Conservation (phyloP, 2,888 invertebrate genomes). For the Agrotis segetum region DNA sequence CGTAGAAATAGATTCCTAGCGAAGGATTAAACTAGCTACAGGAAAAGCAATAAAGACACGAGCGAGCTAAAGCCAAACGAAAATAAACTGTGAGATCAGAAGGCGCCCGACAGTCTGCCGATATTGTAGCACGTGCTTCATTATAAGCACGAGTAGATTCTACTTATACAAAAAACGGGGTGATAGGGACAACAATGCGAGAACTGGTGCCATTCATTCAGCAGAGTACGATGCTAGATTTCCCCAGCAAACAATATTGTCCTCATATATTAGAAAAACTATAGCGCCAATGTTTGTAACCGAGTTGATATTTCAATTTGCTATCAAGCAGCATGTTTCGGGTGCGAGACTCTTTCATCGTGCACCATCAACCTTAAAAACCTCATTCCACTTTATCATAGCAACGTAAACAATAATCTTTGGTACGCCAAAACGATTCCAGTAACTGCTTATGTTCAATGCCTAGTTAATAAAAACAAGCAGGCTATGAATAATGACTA, state of each 20-base stretch:
- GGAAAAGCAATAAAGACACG: constrained; percentile 41
- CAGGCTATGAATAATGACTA: constrained; percentile 16
- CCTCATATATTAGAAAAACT: background rate
- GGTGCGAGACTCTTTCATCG: too few relatives aligned
- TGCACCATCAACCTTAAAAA: constrained; percentile 10
- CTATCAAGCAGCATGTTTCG: background rate
- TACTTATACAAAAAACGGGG: background rate
- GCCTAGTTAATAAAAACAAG: constrained; percentile 43
- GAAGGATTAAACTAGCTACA: constrained; percentile 13
- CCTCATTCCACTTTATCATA: constrained; percentile 16
- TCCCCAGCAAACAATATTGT: background rate
- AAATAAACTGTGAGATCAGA: constrained; percentile 57
- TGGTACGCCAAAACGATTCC: constrained; percentile 20
- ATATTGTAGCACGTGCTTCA: constrained; percentile 64
- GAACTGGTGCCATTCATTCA: background rate
- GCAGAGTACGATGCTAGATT: background rate
- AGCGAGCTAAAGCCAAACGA: constrained; percentile 22
- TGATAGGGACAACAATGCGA: too few relatives aligned
- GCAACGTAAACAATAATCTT: constrained; percentile 21
- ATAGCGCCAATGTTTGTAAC: background rate
- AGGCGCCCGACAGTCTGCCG: constrained; percentile 73
- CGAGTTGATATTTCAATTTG: background rate
- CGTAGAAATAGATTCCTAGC: constrained; percentile 25
- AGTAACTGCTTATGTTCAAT: constrained; percentile 43
- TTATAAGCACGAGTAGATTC: constrained; percentile 50